Conservation (phyloP, 2,888 invertebrate genomes). For the Muschampia plurimacula region DNA sequence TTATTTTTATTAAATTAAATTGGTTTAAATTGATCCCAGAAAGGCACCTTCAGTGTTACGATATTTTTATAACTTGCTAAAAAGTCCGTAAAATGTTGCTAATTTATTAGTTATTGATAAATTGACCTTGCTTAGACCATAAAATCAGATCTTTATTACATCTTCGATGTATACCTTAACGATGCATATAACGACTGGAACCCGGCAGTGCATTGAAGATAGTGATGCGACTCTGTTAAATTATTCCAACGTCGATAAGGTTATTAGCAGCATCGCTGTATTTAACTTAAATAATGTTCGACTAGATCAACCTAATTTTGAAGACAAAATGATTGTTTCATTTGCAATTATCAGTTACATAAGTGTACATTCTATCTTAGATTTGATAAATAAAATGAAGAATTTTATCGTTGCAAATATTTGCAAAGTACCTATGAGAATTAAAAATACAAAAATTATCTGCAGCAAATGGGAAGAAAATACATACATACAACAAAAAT, state of each 20-base stretch:
- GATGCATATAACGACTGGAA: slow-evolving; percentile 58
- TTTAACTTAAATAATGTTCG: neutral
- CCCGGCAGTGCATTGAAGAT: slow-evolving; percentile 57
- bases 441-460: too few relatives aligned
- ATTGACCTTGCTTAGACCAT: slow-evolving; percentile 27
- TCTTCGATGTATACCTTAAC: slow-evolving; percentile 48
- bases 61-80: neutral
- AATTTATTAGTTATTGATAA: slow-evolving; percentile 25
- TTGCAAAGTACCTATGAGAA: neutral
- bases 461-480: too few relatives aligned
- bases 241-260: slow-evolving; percentile 48
- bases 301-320: slow-evolving; percentile 9
- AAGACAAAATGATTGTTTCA: neutral
- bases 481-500: neutral
- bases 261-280: slow-evolving; percentile 13
- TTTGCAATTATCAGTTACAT: neutral
- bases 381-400: neutral
- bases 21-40: neutral
- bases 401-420: neutral
- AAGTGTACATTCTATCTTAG: neutral
- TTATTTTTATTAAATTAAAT: neutral
- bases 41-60: neutral
- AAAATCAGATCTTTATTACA: slow-evolving; percentile 35
- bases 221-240: slow-evolving; percentile 56
- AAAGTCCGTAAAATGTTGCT: neutral